These are phyloP conservation scores for Schizopygopsis malacanthus DNA, from an alignment of 2,797 vertebrate species.

Conservation along the genomic window DNA sequence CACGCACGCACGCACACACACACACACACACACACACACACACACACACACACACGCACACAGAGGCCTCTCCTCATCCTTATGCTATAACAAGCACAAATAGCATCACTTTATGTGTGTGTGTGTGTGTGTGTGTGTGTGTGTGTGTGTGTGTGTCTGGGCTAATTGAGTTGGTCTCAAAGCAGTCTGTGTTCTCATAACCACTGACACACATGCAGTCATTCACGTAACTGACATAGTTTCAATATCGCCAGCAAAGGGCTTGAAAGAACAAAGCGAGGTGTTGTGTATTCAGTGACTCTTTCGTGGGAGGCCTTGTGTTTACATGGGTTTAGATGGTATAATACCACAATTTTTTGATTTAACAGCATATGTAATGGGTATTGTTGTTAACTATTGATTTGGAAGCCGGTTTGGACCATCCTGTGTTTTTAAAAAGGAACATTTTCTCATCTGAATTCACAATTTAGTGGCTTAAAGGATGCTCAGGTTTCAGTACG, in stretches of 20 bases:
- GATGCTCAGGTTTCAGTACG: neutral
- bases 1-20: neutral
- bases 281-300: slow-evolving; percentile 38
- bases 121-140: neutral
- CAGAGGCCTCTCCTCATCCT: neutral
- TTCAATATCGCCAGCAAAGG: slow-evolving; percentile 9
- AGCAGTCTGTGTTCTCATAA: slow-evolving; percentile 44
- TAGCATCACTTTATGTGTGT: slow-evolving; percentile 5
- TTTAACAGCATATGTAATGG: neutral
- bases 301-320: neutral
- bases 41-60: neutral
- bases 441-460: no score
- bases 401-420: neutral
- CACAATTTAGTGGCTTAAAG: neutral
- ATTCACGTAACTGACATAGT: slow-evolving; percentile 25
- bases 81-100: slow-evolving; percentile 8
- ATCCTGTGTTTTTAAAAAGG: neutral
- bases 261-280: slow-evolving; percentile 8
- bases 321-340: neutral
- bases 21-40: neutral
- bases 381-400: slow-evolving; percentile 1
- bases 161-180: slow-evolving; percentile 45
- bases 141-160: neutral
- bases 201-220: slow-evolving; percentile 17
- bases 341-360: neutral